Evolutionary conservation across 2,113 vertebrate species (phyloP).

Genomic region (Phasianus colchicus): DNA sequence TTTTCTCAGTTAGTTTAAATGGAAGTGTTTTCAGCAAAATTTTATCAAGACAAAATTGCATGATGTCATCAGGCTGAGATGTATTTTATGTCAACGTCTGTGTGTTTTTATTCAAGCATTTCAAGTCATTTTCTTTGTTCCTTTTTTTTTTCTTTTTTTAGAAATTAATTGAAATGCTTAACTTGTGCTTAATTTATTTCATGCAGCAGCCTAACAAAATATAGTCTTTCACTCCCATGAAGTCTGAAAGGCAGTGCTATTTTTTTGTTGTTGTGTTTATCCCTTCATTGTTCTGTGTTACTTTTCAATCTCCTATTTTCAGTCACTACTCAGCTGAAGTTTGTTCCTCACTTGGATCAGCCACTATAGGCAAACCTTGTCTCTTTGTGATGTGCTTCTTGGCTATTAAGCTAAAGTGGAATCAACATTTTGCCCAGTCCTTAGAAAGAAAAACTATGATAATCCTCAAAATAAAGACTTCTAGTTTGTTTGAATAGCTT

Average conservation of each 20-base stretch:
- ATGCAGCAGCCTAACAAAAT: not conserved
- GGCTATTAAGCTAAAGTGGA: not conserved
- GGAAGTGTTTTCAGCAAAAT: not conserved
- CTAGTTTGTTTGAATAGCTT: not conserved
- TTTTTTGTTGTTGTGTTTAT: not conserved
- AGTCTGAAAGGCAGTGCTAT: not conserved
- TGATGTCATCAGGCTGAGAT: not conserved
- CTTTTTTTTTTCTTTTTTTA: not conserved
- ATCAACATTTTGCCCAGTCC: not conserved
- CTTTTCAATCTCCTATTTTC: not conserved
- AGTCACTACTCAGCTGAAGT: not conserved
- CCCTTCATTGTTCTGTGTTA: not conserved
- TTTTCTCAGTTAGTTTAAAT: not conserved
- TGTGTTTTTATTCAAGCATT: not conserved
- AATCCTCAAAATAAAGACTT: not conserved
- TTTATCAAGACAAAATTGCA: not conserved
- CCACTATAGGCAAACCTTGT: not conserved
- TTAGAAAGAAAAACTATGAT: not conserved
- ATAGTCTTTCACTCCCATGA: not conserved
- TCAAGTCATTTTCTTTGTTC: not conserved
- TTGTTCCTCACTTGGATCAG: not conserved
- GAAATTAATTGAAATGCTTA: not conserved
- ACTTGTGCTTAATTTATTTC: not conserved
- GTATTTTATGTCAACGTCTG: not conserved
- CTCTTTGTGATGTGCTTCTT: not conserved